These are phyloP conservation scores for Phylloscopus collybita DNA, from an alignment of 2,797 vertebrate genomes.

Conservation along the genomic window DNA sequence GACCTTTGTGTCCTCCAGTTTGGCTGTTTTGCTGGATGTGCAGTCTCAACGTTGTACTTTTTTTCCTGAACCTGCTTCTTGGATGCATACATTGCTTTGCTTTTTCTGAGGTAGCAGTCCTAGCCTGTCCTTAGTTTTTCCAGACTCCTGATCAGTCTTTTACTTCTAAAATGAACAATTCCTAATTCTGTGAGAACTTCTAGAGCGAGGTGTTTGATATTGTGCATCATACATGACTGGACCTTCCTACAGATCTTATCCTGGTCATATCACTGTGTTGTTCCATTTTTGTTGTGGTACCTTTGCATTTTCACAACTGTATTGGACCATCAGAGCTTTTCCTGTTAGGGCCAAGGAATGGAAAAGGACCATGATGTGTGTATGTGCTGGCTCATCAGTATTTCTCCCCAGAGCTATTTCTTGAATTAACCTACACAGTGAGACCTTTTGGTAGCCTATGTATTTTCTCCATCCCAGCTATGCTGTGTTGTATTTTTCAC, in stretches of 20 bases:
- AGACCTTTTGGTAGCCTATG: background rate
- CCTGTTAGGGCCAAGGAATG: background rate
- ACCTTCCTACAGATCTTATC: background rate
- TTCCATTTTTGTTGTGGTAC: background rate
- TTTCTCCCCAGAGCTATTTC: background rate
- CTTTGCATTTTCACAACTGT: background rate
- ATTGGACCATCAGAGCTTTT: background rate
- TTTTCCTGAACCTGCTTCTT: background rate
- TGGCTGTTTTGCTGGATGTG: background rate
- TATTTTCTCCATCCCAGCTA: background rate
- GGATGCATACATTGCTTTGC: background rate
- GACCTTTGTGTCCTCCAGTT: background rate
- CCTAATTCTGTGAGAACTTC: background rate
- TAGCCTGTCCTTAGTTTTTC: background rate
- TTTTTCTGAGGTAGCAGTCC: background rate
- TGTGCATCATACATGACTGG: background rate
- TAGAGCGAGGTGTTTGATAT: background rate
- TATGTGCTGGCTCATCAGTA: background rate
- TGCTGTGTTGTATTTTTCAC: background rate
- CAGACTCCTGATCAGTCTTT: background rate
- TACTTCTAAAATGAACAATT: background rate
- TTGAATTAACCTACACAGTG: background rate
- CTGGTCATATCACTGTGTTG: background rate
- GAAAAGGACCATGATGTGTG: background rate
- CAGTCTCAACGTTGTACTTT: background rate